Percentiles rank a stretch among this genome's conserved stretches.
phyloP scores from a whole-genome alignment of 2,113 vertebrate genomes.

The Terrapene triunguis region DNA sequence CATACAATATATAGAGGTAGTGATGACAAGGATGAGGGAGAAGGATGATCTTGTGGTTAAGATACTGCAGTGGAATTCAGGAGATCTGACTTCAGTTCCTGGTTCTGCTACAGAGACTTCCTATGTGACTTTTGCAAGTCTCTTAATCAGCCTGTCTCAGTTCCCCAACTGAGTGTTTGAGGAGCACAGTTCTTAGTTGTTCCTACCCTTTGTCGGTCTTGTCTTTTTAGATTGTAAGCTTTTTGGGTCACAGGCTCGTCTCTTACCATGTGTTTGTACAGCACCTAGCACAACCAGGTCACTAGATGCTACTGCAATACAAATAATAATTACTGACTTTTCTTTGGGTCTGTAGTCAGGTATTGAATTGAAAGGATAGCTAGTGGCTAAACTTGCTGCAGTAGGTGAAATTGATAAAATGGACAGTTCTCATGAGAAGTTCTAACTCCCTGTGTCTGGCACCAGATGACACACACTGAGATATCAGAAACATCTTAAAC shows the following conservation, averaged over 20 bases:
- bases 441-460: background rate
- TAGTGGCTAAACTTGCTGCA: background rate
- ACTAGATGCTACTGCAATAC: accelerated
- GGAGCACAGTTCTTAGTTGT: background rate
- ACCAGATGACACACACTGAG: background rate
- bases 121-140: background rate
- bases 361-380: background rate
- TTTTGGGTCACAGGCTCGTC: background rate
- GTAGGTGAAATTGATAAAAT: background rate
- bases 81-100: background rate
- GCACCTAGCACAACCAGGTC: background rate
- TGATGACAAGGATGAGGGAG: background rate
- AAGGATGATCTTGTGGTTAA: background rate
- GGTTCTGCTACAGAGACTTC: background rate
- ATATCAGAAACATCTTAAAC: background rate
- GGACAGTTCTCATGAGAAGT: background rate
- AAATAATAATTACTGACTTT: background rate
- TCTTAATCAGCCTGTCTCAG: accelerated
- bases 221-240: background rate
- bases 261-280: background rate
- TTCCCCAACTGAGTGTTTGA: background rate
- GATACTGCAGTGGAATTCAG: background rate
- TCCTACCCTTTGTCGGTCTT: background rate
- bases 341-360: background rate
- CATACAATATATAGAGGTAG: background rate